Evolutionary conservation across 2,888 invertebrate genomes (phyloP).

Genomic region (Drosophila anceps): DNA sequence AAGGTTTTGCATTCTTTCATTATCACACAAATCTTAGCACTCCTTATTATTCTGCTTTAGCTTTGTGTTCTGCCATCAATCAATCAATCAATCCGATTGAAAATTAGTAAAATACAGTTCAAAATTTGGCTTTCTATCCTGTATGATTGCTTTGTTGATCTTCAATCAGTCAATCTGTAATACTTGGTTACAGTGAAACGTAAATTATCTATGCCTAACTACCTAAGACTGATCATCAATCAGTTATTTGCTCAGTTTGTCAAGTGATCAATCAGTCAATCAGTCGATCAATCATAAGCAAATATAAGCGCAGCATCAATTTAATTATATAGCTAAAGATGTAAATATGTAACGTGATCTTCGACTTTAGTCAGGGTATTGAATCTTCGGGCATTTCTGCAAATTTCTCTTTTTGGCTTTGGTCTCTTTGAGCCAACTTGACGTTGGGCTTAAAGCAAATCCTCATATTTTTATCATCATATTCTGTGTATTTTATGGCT

Average conservation of each 20-base stretch:
- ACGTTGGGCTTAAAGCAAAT: slow-evolving; percentile 54
- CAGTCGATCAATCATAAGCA: not conserved
- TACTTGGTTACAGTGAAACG: too few relatives aligned
- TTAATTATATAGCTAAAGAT: not conserved
- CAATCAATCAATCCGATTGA: too few relatives aligned
- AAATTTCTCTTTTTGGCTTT: not conserved
- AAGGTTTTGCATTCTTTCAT: too few relatives aligned
- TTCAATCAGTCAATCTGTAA: not conserved
- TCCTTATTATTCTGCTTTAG: too few relatives aligned
- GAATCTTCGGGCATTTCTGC: not conserved
- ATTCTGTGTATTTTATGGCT: slow-evolving; percentile 52
- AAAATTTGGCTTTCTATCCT: too few relatives aligned
- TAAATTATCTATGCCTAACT: too few relatives aligned
- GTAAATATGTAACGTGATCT: not conserved
- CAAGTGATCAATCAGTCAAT: not conserved
- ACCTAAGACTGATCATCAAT: not conserved
- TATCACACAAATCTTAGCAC: too few relatives aligned
- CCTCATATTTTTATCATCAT: slow-evolving; percentile 45
- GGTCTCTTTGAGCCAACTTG: slow-evolving; percentile 30
- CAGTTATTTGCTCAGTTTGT: not conserved
- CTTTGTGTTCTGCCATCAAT: too few relatives aligned
- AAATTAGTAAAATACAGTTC: too few relatives aligned
- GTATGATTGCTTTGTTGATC: too few relatives aligned
- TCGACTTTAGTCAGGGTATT: not conserved
- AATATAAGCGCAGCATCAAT: not conserved